Conservation (phyloP, 37 sponge, comb jelly and placozoan species). For the Oopsacas minuta region DNA sequence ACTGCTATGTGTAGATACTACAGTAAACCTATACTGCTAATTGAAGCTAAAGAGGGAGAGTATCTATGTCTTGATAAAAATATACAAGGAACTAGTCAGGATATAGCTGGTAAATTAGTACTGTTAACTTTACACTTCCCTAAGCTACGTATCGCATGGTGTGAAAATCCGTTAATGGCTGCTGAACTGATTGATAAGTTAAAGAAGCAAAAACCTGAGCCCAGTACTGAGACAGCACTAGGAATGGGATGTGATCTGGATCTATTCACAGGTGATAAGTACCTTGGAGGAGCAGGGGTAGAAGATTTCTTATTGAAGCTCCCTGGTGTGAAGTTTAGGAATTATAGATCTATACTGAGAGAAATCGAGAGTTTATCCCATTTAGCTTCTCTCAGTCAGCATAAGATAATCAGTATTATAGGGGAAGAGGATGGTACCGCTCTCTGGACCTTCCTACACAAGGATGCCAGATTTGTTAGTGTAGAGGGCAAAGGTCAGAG, state of each 20-base stretch:
- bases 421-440: not conserved
- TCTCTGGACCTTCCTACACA: not conserved
- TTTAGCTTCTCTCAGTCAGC: not conserved
- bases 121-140: conserved; percentile 92
- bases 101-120: conserved; percentile 52
- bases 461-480: not conserved
- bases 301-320: conserved; percentile 70
- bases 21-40: conserved; percentile 65
- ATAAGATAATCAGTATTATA: not conserved
- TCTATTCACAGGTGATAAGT: not conserved
- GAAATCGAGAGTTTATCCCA: not conserved
- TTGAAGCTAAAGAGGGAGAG: conserved; percentile 73
- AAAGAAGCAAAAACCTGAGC: conserved; percentile 29
- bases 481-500: not conserved
- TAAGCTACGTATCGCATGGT: conserved; percentile 32
- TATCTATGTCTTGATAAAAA: conserved; percentile 73
- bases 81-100: not conserved
- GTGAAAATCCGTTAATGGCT: conserved; percentile 6
- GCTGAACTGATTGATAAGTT: not conserved
- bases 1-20: conserved; percentile 77
- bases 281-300: not conserved
- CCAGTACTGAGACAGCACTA: conserved; percentile 45
- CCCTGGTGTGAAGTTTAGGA: conserved; percentile 76
- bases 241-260: conserved; percentile 23
- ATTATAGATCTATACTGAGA: conserved; percentile 43